Evolutionary conservation across 2,113 vertebrate genomes (phyloP).

Genomic region (Malurus elegans): DNA sequence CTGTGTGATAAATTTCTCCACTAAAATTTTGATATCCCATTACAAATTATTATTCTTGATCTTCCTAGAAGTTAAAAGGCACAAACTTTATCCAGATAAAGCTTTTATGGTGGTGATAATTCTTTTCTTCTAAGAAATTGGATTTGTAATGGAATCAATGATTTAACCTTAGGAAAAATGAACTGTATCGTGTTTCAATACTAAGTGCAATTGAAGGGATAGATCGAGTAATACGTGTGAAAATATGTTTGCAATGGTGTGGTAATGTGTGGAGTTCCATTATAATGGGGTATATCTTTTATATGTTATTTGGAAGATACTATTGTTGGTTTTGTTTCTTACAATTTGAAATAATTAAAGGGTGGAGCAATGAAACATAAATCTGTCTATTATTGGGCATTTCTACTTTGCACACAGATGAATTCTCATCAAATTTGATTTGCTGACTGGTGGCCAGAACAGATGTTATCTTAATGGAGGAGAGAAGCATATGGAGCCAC

Average conservation of each 20-base stretch:
- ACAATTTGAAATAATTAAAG: conserved; percentile 40
- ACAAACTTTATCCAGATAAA: conserved; percentile 12
- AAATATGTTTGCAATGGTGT: neutral
- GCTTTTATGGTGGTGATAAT: conserved; percentile 14
- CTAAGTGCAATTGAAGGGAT: neutral
- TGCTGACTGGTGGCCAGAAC: conserved; percentile 68
- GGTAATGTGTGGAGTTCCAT: neutral
- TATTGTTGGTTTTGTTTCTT: conserved; percentile 21
- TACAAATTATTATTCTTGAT: conserved; percentile 6
- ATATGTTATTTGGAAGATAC: neutral
- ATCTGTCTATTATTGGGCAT: conserved; percentile 56
- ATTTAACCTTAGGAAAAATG: conserved; percentile 30
- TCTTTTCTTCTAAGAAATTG: conserved; percentile 21
- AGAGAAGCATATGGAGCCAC: conserved; percentile 50
- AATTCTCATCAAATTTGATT: conserved; percentile 72
- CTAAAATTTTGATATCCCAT: neutral
- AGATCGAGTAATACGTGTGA: neutral
- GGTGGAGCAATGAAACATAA: conserved; percentile 7
- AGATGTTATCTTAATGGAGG: conserved; percentile 72
- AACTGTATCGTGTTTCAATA: neutral
- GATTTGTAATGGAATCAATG: conserved; percentile 19
- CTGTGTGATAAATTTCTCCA: neutral
- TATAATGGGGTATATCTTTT: neutral
- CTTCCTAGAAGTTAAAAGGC: conserved; percentile 13
- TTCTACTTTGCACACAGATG: conserved; percentile 60